phyloP scores from a whole-genome alignment of 2,113 vertebrate species.

The Eudorcas thomsonii region DNA sequence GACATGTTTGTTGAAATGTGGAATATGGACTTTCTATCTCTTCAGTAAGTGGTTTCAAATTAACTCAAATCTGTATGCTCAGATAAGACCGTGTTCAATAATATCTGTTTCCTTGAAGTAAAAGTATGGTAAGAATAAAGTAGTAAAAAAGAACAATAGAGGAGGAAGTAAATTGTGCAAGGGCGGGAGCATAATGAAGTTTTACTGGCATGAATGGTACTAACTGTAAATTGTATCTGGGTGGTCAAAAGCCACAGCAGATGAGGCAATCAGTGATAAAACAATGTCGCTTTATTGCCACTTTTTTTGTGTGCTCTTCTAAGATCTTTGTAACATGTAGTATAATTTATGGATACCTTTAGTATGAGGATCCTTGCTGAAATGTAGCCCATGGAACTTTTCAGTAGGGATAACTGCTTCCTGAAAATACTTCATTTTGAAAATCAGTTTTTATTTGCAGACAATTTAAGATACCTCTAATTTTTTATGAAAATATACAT shows the following conservation, averaged over 20 bases:
- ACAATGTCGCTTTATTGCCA: neutral
- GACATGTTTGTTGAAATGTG: neutral
- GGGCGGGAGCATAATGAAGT: neutral
- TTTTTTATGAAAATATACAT: neutral
- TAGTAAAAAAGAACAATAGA: neutral
- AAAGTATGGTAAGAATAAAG: neutral
- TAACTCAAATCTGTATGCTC: neutral
- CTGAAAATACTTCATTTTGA: neutral
- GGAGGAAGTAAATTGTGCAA: neutral
- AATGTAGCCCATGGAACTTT: neutral
- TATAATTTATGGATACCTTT: neutral
- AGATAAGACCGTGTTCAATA: neutral
- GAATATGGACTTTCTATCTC: neutral
- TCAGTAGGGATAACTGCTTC: neutral
- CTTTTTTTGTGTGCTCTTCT: neutral
- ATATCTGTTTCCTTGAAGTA: neutral
- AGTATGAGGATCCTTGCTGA: neutral
- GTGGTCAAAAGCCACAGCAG: neutral
- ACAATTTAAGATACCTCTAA: neutral
- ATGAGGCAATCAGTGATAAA: neutral
- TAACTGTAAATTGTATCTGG: neutral
- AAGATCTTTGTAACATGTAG: neutral
- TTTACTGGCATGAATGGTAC: constrained; percentile 14
- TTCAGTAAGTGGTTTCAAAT: neutral
- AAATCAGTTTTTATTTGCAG: neutral